Evolutionary conservation across 1,140 invertebrate species (phyloP).

Genomic region (Heliconius eleuchia): DNA sequence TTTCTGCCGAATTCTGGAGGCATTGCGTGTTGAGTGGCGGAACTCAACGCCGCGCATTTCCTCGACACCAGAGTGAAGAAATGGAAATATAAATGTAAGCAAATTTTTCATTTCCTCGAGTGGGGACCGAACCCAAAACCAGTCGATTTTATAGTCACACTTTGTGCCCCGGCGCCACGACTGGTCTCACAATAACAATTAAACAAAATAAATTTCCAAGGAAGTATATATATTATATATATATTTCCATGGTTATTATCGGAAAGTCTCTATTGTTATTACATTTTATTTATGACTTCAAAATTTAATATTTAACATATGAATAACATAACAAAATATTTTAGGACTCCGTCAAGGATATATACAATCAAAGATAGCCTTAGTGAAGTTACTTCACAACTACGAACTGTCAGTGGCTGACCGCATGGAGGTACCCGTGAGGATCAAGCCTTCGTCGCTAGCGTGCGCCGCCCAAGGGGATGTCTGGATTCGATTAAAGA

Average conservation of each 20-base stretch:
- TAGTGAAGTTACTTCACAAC: constrained; percentile 75
- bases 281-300: not conserved
- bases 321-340: constrained; percentile 26
- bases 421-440: constrained; percentile 64
- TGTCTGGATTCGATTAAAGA: constrained; percentile 61
- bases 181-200: not conserved
- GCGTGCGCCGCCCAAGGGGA: constrained; percentile 55
- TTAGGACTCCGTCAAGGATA: constrained; percentile 72
- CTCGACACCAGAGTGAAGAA: too few relatives aligned
- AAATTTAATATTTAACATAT: not conserved
- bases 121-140: too few relatives aligned
- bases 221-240: too few relatives aligned
- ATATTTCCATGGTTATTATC: too few relatives aligned
- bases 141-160: too few relatives aligned
- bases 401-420: constrained; percentile 63
- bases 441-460: constrained; percentile 54
- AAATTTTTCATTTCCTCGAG: too few relatives aligned
- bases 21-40: too few relatives aligned
- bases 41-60: too few relatives aligned
- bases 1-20: too few relatives aligned
- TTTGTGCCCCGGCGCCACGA: too few relatives aligned
- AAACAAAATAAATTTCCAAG: not conserved
- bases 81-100: too few relatives aligned
- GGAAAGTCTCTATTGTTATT: not conserved
- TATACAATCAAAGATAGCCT: constrained; percentile 79